A percentile compares a stretch with the other conserved stretches of the same genome.
phyloP scores from a whole-genome alignment of 2,797 vertebrate genomes.

The Sphenodon punctatus region DNA sequence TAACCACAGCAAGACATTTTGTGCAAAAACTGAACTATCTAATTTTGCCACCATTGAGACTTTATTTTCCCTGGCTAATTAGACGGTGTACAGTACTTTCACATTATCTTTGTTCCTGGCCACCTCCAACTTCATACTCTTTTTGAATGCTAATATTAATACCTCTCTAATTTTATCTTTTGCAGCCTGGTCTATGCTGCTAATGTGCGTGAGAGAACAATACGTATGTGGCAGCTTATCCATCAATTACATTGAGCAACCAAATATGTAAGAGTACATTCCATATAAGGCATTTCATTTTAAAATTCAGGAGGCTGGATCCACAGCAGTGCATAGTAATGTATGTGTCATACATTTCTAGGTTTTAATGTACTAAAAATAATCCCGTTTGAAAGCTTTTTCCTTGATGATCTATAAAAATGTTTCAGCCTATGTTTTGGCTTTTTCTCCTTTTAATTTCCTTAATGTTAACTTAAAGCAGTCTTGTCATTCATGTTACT shows the following conservation, averaged over 20 bases:
- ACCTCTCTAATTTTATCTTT: neutral
- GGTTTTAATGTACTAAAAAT: neutral
- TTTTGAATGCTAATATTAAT: neutral
- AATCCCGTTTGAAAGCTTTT: neutral
- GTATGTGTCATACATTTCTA: neutral
- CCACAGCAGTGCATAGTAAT: neutral
- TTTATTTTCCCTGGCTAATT: neutral
- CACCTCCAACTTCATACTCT: neutral
- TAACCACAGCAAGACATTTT: neutral
- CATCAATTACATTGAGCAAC: neutral
- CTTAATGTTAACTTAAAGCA: too few species aligned
- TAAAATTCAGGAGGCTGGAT: neutral
- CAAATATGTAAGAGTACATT: neutral
- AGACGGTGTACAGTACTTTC: neutral
- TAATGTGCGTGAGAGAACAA: fast-evolving
- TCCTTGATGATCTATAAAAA: neutral
- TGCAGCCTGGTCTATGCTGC: neutral
- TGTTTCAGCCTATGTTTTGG: neutral
- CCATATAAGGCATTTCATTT: neutral
- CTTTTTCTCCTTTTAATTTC: neutral
- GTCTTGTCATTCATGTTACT: neutral
- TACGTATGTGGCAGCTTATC: neutral
- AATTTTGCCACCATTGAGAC: neutral
- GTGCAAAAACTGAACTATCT: neutral
- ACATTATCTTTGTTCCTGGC: neutral